Evolutionary conservation across 2,888 invertebrate species (phyloP), one percentile per base, ranked within the genome.

Genomic region (Tuta absoluta): DNA sequence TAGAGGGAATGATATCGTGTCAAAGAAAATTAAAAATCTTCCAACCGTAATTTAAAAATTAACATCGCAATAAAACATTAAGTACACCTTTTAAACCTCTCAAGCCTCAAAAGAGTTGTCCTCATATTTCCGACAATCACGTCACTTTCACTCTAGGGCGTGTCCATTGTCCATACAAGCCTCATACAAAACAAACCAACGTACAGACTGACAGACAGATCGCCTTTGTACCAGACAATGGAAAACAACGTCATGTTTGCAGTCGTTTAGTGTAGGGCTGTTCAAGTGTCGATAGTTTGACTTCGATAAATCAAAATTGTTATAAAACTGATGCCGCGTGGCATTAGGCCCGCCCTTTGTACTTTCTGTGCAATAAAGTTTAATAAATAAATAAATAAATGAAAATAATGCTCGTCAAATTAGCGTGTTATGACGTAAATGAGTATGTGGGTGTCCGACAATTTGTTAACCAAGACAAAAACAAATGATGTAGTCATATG

Each of bases 151-250:
- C 60, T 24, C 10, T 14, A 12, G 45, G 60, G 60, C 60, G 60
- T 60, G 60, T 60, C 60, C 56, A 56, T 56, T 21, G 51, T 14
- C 56, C n/a, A 21, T 51, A 19, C 21, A 51, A 12, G 11, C 8
- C 19, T 19, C 45, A 45, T 45, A 45, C 45, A 45, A 45, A 45
- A n/a, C 45, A 45, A 33, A 33, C 48, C 10, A 17, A 58, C 38
- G 48, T 48, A 59, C 59, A 21, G 60, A 48, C 61, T 56, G 64
- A 61, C 64, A 61, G 64, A 61, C 49, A 61, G 61, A 17, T 17
- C 48, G 21, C 38, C 60, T 60, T 64, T 64, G 64, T 61, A 41
- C 45, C n/a, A 17, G 7, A 64, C 64, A 64, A 64, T 61, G 49
- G 56, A 60, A 41, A 28, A 21, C 56, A 33, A 57, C 56, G 59